phyloP scores from a whole-genome alignment of 2,797 vertebrate species.

The Todus mexicanus region DNA sequence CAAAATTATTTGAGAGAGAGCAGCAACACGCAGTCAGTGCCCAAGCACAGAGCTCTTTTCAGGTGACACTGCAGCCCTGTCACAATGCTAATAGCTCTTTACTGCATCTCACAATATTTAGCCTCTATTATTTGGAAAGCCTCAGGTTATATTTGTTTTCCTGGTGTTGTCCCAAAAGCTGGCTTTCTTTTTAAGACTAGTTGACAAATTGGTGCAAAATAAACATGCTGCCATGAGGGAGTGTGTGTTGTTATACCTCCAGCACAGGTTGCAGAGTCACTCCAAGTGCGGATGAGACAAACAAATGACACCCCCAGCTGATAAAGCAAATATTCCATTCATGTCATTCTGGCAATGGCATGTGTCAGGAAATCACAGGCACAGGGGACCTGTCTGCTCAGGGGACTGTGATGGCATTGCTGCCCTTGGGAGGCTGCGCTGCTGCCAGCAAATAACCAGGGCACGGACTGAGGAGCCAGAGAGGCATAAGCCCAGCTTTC shows the following conservation, averaged over 20 bases:
- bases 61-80: background rate
- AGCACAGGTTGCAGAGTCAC: background rate
- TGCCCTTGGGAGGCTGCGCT: background rate
- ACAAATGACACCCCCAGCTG: background rate
- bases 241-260: background rate
- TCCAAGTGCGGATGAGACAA: background rate
- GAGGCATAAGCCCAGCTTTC: background rate
- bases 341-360: background rate
- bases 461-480: rapidly evolving
- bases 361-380: background rate
- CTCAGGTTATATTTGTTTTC: background rate
- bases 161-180: background rate
- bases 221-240: background rate
- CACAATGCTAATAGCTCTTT: background rate
- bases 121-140: background rate
- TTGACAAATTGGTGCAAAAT: background rate
- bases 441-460: background rate
- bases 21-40: background rate
- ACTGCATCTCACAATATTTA: background rate
- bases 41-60: background rate
- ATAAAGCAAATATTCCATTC: background rate
- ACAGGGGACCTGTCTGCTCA: background rate
- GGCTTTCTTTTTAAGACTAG: background rate
- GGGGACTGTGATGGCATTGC: background rate
- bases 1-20: background rate